Conservation (phyloP, 53 echinoderm and acorn worm genomes). For the Apostichopus leukothele region DNA sequence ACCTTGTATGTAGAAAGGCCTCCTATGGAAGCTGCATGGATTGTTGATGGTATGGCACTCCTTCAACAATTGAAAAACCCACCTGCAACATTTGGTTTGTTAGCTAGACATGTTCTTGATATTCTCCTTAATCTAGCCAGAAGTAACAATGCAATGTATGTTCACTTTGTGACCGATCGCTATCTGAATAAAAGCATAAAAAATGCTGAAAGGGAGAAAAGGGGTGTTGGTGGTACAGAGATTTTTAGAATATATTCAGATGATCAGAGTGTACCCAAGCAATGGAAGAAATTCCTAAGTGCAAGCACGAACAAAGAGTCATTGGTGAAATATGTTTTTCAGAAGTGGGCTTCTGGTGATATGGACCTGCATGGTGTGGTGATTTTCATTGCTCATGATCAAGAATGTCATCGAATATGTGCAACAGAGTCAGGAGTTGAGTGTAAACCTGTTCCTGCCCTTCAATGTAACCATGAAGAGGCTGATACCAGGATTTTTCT, state of each 20-base stretch:
- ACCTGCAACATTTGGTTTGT: slow-evolving; percentile 47
- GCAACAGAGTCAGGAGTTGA: too few species aligned
- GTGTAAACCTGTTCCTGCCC: too few species aligned
- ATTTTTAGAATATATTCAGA: slow-evolving; percentile 47
- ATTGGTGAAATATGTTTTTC: slow-evolving; percentile 53
- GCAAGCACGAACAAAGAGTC: slow-evolving; percentile 52
- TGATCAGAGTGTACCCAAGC: slow-evolving; percentile 54
- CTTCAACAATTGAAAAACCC: slow-evolving; percentile 30
- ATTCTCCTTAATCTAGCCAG: slow-evolving; percentile 2
- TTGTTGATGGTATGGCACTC: slow-evolving; percentile 35
- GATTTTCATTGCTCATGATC: slow-evolving; percentile 5
- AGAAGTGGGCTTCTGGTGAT: slow-evolving; percentile 45
- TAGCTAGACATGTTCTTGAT: slow-evolving; percentile 16
- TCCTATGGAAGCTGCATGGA: slow-evolving; percentile 37
- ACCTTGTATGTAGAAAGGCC: slow-evolving; percentile 21
- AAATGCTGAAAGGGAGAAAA: slow-evolving; percentile 55
- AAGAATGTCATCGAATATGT: too few species aligned
- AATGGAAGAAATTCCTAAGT: slow-evolving; percentile 67
- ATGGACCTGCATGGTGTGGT: slow-evolving; percentile 15
- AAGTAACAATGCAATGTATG: background rate
- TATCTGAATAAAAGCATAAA: slow-evolving; percentile 62
- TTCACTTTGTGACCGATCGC: slow-evolving; percentile 71
- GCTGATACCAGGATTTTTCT: slow-evolving; percentile 30
- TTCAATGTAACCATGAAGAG: slow-evolving; percentile 57
- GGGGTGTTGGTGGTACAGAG: slow-evolving; percentile 51